These are phyloP conservation scores for Reticulitermes speratus DNA, from an alignment of 1,140 invertebrate genomes.

Conservation along the genomic window DNA sequence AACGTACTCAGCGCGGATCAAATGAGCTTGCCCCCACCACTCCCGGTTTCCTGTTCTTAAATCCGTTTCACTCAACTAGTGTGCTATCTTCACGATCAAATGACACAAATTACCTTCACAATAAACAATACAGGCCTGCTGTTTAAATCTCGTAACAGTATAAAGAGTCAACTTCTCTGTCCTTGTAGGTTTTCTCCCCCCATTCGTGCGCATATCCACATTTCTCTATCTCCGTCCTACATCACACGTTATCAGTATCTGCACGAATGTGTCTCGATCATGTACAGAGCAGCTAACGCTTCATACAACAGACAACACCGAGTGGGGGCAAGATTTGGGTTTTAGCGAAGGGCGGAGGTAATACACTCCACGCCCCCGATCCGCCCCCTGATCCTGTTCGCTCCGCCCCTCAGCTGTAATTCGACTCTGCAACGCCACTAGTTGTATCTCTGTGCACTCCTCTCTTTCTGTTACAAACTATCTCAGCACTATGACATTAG, in stretches of 20 bases:
- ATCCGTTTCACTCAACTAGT: no score
- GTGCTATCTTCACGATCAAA: no score
- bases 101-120: background rate
- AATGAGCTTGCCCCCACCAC: no score
- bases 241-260: background rate
- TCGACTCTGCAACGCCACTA: background rate
- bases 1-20: no score
- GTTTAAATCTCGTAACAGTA: background rate
- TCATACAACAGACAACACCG: background rate
- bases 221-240: background rate
- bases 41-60: no score
- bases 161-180: background rate
- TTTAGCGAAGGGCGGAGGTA: slow-evolving; percentile 13
- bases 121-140: background rate
- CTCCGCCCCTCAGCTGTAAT: background rate
- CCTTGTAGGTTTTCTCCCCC: background rate
- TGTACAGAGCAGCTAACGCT: background rate
- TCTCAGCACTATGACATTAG: background rate
- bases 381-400: background rate
- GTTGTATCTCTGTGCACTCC: background rate
- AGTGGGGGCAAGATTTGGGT: slow-evolving; percentile 1
- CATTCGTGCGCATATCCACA: background rate
- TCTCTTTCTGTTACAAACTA: background rate
- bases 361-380: background rate
- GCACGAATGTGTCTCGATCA: background rate